A percentile compares a stretch with the other conserved stretches of the same genome.
phyloP scores from a whole-genome alignment of 2,113 vertebrate genomes.

The Tychaedon coryphoeus region DNA sequence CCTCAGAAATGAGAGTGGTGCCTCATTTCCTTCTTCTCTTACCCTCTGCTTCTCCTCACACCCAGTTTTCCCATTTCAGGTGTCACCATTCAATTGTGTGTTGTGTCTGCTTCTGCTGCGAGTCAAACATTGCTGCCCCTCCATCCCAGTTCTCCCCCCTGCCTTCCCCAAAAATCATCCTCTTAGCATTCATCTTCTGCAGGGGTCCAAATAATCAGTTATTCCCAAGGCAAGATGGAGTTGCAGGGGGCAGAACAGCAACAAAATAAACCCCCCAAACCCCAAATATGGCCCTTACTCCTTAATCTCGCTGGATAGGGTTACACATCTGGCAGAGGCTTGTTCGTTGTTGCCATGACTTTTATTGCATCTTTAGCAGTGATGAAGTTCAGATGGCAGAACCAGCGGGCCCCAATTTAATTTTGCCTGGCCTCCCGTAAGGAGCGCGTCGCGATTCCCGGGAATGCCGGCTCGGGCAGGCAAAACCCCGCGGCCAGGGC shows the following conservation, averaged over 20 bases:
- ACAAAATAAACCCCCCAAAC: background rate
- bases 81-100: background rate
- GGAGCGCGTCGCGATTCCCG: background rate
- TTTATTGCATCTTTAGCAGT: slow-evolving; percentile 54
- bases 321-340: slow-evolving; percentile 63
- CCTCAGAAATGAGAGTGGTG: background rate
- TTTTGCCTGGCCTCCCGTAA: background rate
- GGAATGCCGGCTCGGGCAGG: background rate
- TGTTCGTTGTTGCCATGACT: slow-evolving; percentile 10
- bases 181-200: background rate
- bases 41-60: background rate
- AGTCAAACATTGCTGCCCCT: background rate
- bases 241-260: background rate
- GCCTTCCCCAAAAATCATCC: background rate
- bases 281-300: background rate
- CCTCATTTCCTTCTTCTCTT: background rate
- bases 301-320: slow-evolving; percentile 28
- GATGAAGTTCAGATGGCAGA: slow-evolving; percentile 62
- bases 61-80: background rate
- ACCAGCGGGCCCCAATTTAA: slow-evolving; percentile 47
- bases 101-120: background rate
- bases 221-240: background rate
- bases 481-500: rapidly evolving
- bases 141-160: background rate
- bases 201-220: background rate